Conservation (phyloP, 92 coral and sea anemone species). For the Hydrozoanthus gracilis region DNA sequence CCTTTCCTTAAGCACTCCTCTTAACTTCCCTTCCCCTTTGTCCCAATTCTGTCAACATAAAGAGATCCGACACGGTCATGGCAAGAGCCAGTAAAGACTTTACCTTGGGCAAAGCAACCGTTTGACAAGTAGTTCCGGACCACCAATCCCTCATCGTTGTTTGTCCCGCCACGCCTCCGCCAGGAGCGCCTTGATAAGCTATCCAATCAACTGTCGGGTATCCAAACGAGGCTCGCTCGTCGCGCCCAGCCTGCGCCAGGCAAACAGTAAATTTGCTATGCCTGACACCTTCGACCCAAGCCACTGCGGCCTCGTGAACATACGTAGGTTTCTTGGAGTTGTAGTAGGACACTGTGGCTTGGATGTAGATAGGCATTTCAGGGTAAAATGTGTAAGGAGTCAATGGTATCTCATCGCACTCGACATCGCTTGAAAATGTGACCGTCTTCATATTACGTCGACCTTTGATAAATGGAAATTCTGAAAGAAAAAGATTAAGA, state of each 20-base stretch:
- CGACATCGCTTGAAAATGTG: conserved; percentile 27
- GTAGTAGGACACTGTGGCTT: conserved; percentile 63
- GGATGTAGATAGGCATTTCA: conserved; percentile 69
- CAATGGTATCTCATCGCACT: conserved; percentile 50
- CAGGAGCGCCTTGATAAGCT: conserved; percentile 69
- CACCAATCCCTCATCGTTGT: conserved; percentile 59
- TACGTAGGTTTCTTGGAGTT: conserved; percentile 31
- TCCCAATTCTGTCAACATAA: too few species aligned
- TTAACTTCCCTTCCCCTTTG: too few species aligned
- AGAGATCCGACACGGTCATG: too few species aligned
- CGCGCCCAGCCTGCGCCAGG: conserved; percentile 52
- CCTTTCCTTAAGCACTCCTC: too few species aligned
- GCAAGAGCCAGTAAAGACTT: neutral
- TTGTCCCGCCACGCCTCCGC: conserved; percentile 66
- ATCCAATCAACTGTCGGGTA: conserved; percentile 58
- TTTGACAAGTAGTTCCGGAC: conserved; percentile 59
- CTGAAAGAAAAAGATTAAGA: neutral
- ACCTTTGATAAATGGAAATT: conserved; percentile 57
- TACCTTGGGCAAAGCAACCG: conserved; percentile 47
- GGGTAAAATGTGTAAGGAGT: conserved; percentile 67
- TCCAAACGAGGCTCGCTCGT: conserved; percentile 27
- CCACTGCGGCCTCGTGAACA: conserved; percentile 65
- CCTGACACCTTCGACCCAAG: conserved; percentile 52
- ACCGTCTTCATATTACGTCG: conserved; percentile 35
- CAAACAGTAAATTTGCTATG: conserved; percentile 50